A percentile compares a stretch with the other conserved stretches of the same genome.
Conservation (phyloP, 30 jellyfish, hydroid and myxozoan genomes). For the Phacellophora camtschatica region DNA sequence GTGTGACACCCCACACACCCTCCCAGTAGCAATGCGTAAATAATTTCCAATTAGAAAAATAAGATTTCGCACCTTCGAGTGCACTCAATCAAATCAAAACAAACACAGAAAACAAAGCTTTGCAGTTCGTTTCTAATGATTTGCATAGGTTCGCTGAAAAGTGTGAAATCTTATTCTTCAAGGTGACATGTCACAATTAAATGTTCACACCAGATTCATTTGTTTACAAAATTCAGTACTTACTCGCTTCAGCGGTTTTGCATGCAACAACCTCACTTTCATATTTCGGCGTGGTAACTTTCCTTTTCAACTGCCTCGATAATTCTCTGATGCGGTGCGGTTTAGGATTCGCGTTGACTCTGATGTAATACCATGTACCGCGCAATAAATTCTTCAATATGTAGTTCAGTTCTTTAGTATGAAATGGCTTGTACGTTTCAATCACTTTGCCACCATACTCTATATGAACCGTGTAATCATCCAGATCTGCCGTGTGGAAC, state of each 20-base stretch:
- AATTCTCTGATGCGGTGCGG: constrained; percentile 11
- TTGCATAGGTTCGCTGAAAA: too few species aligned
- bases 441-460: constrained; percentile 25
- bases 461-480: constrained; percentile 30
- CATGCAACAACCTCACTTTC: constrained; percentile 67
- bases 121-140: too few species aligned
- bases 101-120: too few species aligned
- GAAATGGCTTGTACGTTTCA: neutral
- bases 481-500: constrained; percentile 4
- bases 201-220: too few species aligned
- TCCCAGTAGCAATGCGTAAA: too few species aligned
- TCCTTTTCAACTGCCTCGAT: neutral
- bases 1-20: too few species aligned
- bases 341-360: constrained; percentile 54
- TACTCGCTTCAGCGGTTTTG: constrained; percentile 43
- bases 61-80: too few species aligned
- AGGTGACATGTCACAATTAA: too few species aligned
- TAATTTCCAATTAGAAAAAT: too few species aligned
- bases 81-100: too few species aligned
- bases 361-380: constrained; percentile 69
- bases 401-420: constrained; percentile 17
- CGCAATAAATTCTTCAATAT: constrained; percentile 32
- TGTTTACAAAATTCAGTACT: neutral
- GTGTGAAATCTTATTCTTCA: too few species aligned
- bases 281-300: constrained; percentile 9